Percentiles rank a stretch among this genome's conserved stretches.
Conservation (phyloP, 1,140 invertebrate species). For the Ctenoplectra terminalis region DNA sequence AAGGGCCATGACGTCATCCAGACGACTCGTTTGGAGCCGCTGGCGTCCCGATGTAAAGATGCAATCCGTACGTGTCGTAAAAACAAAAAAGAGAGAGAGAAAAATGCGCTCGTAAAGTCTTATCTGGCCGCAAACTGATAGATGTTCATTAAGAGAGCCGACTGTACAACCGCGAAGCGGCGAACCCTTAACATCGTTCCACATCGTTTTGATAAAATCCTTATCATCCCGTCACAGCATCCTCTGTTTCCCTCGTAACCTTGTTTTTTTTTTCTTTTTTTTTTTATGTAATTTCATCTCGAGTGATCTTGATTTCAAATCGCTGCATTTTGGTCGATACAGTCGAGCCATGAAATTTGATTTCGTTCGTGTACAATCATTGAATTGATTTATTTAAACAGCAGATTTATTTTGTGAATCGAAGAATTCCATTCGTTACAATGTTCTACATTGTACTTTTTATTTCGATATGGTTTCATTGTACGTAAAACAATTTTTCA, state of each 20-base stretch:
- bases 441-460: too few relatives aligned
- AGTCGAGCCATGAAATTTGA: too few relatives aligned
- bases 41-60: constrained; percentile 55
- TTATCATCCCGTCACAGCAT: constrained; percentile 17
- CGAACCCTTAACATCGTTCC: constrained; percentile 7
- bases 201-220: constrained; percentile 26
- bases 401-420: too few relatives aligned
- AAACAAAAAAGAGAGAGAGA: constrained; percentile 39
- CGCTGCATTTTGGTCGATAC: not conserved
- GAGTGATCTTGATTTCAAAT: not conserved
- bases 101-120: constrained; percentile 64
- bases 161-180: not conserved
- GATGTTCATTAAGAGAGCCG: constrained; percentile 63
- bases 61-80: constrained; percentile 54
- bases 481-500: too few relatives aligned
- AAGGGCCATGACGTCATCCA: constrained; percentile 67
- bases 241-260: constrained; percentile 19
- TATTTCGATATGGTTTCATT: too few relatives aligned
- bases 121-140: constrained; percentile 68
- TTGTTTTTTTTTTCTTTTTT: too few relatives aligned
- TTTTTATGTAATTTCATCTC: not conserved
- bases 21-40: constrained; percentile 37
- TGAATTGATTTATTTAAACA: too few relatives aligned
- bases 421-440: too few relatives aligned
- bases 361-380: too few relatives aligned